Percentiles rank a stretch among this genome's conserved stretches.
phyloP scores from a whole-genome alignment of 2,888 invertebrate species.

The Pollenia amentaria region DNA sequence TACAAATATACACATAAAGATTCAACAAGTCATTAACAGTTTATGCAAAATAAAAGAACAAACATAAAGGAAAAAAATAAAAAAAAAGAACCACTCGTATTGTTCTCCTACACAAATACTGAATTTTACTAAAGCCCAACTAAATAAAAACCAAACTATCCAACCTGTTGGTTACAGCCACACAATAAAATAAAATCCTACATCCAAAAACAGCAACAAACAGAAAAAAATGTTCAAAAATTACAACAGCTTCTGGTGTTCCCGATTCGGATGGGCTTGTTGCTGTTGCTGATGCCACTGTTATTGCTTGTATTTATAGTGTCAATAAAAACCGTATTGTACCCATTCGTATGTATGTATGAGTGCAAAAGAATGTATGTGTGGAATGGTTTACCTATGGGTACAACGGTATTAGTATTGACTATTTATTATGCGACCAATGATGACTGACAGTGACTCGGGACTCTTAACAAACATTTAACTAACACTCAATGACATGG shows the following conservation, averaged over 20 bases:
- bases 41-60: slow-evolving; percentile 57
- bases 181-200: slow-evolving; percentile 31
- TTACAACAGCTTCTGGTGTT: slow-evolving; percentile 17
- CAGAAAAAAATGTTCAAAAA: slow-evolving; percentile 4
- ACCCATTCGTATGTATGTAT: neutral
- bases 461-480: slow-evolving; percentile 59
- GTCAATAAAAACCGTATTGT: slow-evolving; percentile 26
- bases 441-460: slow-evolving; percentile 5
- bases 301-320: neutral
- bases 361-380: slow-evolving; percentile 7
- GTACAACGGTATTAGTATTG: slow-evolving; percentile 6
- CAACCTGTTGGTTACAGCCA: slow-evolving; percentile 54
- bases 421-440: slow-evolving; percentile 33
- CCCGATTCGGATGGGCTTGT: neutral
- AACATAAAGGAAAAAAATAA: neutral
- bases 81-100: slow-evolving; percentile 49
- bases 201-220: slow-evolving; percentile 24
- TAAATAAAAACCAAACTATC: slow-evolving; percentile 27
- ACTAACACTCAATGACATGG: slow-evolving; percentile 52
- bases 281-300: neutral
- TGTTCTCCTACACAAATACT: slow-evolving; percentile 59
- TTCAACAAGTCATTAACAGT: slow-evolving; percentile 72
- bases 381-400: neutral
- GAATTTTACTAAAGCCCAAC: slow-evolving; percentile 22
- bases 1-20: slow-evolving; percentile 31